A percentile compares a stretch with the other conserved stretches of the same genome.
Evolutionary conservation across 2,888 invertebrate genomes (phyloP).

Genomic region (Pollenia labialis): DNA sequence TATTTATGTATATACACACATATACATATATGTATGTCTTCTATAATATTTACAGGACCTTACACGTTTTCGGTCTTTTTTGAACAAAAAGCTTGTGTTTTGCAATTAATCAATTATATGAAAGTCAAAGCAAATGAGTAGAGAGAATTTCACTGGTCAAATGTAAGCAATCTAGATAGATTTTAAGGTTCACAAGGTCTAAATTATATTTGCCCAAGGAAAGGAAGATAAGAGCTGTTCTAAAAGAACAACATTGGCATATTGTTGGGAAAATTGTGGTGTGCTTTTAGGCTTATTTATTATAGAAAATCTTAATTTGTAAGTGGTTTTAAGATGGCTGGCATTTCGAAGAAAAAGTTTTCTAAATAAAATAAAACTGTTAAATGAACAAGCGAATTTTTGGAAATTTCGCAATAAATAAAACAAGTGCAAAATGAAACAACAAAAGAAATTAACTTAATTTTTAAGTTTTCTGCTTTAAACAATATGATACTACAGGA

Average conservation of each 20-base stretch:
- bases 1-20: background rate
- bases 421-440: no score
- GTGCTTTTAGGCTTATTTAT: background rate
- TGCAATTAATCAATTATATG: constrained; percentile 54
- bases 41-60: background rate
- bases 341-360: no score
- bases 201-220: background rate
- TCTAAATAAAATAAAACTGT: no score
- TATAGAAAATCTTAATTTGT: no score
- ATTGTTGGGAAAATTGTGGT: background rate
- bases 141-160: background rate
- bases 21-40: background rate
- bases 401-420: no score
- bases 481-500: no score
- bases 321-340: no score
- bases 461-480: no score
- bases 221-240: background rate
- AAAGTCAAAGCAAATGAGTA: background rate
- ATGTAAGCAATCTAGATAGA: constrained; percentile 20
- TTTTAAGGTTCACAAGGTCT: background rate
- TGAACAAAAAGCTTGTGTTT: constrained; percentile 15
- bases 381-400: no score
- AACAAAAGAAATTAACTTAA: no score
- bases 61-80: background rate
- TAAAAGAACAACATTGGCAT: background rate